Base-by-base conservation (phyloP, 2,888 invertebrate genomes). In the Protophormia terraenovae region DNA sequence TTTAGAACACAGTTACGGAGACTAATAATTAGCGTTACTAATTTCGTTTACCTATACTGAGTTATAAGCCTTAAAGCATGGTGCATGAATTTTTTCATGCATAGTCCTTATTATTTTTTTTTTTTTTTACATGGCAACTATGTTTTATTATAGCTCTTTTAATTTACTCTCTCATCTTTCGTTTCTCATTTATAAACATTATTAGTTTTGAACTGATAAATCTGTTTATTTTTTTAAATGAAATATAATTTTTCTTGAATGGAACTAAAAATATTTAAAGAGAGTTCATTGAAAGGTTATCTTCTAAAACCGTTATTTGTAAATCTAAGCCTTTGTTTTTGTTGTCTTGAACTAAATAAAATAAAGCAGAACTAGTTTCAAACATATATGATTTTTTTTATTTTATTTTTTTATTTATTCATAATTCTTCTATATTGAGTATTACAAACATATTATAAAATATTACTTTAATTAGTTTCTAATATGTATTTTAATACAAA, bases 401-500 rank as follows among this genome's bases (percentile, higher is more conserved):
- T 14, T 22, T 22, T 41, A 14, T 14, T 12, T 14, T 32, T 24
- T 67, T n/a, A 38, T n/a, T n/a, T n/a, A 3, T 66, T 45, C 5
- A 12, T 29, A 10, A 10, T 22, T 22, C 8, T 22, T 50, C 12
- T 38, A 38, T 38, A n/a, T 32, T 12, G 16, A 75, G 53, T 32
- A 47, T 64, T 53, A 41, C 6, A 69, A 53, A 53, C 41, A 16
- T 50, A n/a, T 32, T n/a, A 64, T 10, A 66, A 29, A n/a, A 27
- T n/a, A 19, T 75, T 22, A 64, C 4, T 29, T 58, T 10, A n/a
- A 24, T 35, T 7, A 38, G 38, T 16, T 14, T 14, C 6, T 75
- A 3, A n/a, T n/a, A n/a, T n/a, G n/a, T n/a, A 38, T 19, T n/a
- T 86, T 67, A 91, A 87, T 89, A 91, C 66, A 91, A 85, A n/a